Percentiles rank a stretch among this genome's conserved stretches.
Evolutionary conservation across 1,140 invertebrate species (phyloP).

Genomic region (Megathymus violae): DNA sequence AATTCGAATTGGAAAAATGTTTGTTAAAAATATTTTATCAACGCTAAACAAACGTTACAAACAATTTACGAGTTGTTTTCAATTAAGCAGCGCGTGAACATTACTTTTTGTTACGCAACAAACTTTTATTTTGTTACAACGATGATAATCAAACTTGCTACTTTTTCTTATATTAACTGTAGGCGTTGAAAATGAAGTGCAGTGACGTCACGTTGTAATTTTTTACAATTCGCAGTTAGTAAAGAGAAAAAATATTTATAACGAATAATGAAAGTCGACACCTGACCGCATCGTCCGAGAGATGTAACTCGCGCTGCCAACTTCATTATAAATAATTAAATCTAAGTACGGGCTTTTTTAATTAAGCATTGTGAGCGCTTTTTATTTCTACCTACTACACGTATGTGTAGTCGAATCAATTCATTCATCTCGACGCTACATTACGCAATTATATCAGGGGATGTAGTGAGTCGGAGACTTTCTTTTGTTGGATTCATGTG

Average conservation of each 20-base stretch:
- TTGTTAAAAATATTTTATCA: background rate
- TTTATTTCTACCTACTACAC: constrained; percentile 27
- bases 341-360: constrained; percentile 51
- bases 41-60: background rate
- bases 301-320: constrained; percentile 29
- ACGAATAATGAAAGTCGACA: constrained; percentile 29
- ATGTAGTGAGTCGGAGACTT: constrained; percentile 39
- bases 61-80: background rate
- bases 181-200: constrained; percentile 7
- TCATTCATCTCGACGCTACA: constrained; percentile 37
- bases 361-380: constrained; percentile 63
- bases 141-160: background rate
- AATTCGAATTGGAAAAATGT: constrained; percentile 2
- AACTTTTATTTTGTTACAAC: constrained; percentile 15
- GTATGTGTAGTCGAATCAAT: constrained; percentile 31
- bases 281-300: constrained; percentile 18
- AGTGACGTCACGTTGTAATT: constrained; percentile 2
- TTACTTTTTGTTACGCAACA: background rate
- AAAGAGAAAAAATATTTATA: constrained; percentile 24
- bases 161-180: background rate
- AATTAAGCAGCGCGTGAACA: background rate
- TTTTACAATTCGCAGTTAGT: constrained; percentile 20
- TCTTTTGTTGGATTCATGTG: constrained; percentile 49
- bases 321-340: constrained; percentile 47
- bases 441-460: constrained; percentile 48